A percentile compares a stretch with the other conserved stretches of the same genome.
Conservation (phyloP, 2,888 invertebrate genomes). For the Agrochola macilenta region DNA sequence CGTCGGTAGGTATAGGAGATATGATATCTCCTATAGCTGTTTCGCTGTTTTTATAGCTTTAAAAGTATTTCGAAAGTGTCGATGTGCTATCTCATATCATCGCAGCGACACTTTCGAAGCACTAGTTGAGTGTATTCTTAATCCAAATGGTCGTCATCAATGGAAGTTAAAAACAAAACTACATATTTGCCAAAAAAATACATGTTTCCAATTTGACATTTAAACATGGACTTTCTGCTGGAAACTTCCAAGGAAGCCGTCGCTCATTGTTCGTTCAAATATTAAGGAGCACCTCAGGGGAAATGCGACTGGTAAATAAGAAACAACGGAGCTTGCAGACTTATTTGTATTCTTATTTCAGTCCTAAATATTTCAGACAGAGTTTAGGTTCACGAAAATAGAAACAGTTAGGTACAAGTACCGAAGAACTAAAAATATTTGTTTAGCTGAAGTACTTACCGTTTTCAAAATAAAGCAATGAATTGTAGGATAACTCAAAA, state of each 20-base stretch:
- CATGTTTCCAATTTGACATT: background rate
- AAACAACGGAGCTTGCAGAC: constrained; percentile 36
- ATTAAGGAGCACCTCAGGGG: constrained; percentile 52
- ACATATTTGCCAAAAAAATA: constrained; percentile 1
- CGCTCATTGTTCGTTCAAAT: constrained; percentile 58
- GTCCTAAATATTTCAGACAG: constrained; percentile 19
- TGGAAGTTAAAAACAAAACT: constrained; percentile 2
- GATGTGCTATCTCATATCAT: too few species aligned
- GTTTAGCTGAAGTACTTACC: background rate
- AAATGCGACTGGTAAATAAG: constrained; percentile 62
- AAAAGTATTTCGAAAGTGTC: too few species aligned
- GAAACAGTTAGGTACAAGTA: constrained; percentile 13
- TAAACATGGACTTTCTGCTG: constrained; percentile 22
- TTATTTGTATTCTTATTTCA: constrained; percentile 38
- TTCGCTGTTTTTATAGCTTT: too few species aligned
- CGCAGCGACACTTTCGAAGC: too few species aligned
- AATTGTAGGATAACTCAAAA: background rate
- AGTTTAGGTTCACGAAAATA: constrained; percentile 17
- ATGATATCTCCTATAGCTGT: too few species aligned
- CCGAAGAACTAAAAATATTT: background rate
- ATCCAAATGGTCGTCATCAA: too few species aligned
- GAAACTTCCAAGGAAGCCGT: constrained; percentile 37
- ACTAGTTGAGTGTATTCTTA: too few species aligned
- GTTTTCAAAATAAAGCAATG: background rate
- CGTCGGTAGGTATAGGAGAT: background rate